Evolutionary conservation across 2,113 vertebrate genomes (phyloP), one percentile per base, ranked within the genome.

Genomic region (Petrocephalus zakoni): DNA sequence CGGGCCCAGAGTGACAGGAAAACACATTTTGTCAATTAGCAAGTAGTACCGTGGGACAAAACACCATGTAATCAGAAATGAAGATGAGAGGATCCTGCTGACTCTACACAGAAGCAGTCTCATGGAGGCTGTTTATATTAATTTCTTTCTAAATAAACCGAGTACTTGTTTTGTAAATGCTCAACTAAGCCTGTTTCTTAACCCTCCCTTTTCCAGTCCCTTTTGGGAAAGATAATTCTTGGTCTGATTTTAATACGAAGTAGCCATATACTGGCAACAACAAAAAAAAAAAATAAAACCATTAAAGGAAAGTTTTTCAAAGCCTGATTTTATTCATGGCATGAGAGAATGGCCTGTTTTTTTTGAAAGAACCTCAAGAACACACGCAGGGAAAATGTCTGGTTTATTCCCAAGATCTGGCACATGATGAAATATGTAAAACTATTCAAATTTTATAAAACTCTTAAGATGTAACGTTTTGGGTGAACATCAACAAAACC

Each of bases 21-120:
- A 85, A 85, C n/a, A 29, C 46, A 85, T 85, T 85, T 51, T 1
- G 49, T 85, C 46, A 83, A 49, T 85, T 78, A 78, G 72, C 46
- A 49, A 52, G 34, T 22, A n/a, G 46, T 11, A 49, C 82, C 10
- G 10, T n/a, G 82, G 82, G 52, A 52, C 82, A 29, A 85, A 85
- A 29, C n/a, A 49, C 21, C 42, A 52, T 25, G 22, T 51, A 13
- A 85, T 85, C 21, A 85, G 82, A 52, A 49, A 83, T 22, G 19
- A 19, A 82, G 78, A 84, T 46, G 46, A 84, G 34, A 19, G 72
- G 15, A 84, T 22, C 46, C n/a, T 84, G 46, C 42, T 84, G 19
- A 49, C 81, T 11, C 46, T 51, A 51, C 42, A 84, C 37, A 47
- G 81, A 84, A 84, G 81, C 81, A 51, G 5, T 8, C 21, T 84